Conservation (phyloP, 2,888 invertebrate species). For the Adelphocoris suturalis region DNA sequence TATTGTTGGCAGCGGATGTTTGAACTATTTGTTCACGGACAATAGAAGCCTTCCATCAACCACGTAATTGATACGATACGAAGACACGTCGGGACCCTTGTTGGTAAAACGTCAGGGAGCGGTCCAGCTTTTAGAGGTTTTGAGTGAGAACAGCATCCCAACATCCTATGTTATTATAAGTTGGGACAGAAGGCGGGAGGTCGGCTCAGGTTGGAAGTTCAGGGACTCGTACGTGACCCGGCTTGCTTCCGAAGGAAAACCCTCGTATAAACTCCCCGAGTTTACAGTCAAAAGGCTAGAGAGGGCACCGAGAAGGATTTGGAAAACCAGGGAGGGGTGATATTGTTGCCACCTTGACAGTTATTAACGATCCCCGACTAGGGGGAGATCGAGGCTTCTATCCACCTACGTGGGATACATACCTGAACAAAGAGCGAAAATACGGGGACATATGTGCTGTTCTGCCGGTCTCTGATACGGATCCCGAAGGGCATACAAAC, state of each 20-base stretch:
- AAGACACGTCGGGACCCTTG: neutral
- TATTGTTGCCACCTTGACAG: constrained; percentile 58
- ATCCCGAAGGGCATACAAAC: neutral
- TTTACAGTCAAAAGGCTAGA: constrained; percentile 36
- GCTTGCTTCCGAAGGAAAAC: neutral
- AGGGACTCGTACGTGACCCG: constrained; percentile 46
- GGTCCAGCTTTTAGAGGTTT: constrained; percentile 7
- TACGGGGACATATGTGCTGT: constrained; percentile 11
- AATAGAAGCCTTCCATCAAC: neutral
- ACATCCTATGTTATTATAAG: constrained; percentile 25
- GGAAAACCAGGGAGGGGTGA: constrained; percentile 12
- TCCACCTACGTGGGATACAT: constrained; percentile 48
- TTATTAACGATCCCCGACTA: constrained; percentile 44
- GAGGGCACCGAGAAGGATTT: constrained; percentile 31
- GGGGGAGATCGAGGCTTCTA: neutral
- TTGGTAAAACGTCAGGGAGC: neutral
- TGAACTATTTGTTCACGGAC: neutral
- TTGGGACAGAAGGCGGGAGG: neutral
- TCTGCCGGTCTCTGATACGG: neutral
- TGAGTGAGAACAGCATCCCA: constrained; percentile 6
- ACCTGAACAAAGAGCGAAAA: constrained; percentile 45
- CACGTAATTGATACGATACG: neutral
- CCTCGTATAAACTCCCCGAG: constrained; percentile 45
- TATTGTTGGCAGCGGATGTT: too few relatives aligned
- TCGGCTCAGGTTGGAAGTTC: constrained; percentile 36